phyloP scores from a whole-genome alignment of 2,113 vertebrate genomes.

The Tetraodon nigroviridis region DNA sequence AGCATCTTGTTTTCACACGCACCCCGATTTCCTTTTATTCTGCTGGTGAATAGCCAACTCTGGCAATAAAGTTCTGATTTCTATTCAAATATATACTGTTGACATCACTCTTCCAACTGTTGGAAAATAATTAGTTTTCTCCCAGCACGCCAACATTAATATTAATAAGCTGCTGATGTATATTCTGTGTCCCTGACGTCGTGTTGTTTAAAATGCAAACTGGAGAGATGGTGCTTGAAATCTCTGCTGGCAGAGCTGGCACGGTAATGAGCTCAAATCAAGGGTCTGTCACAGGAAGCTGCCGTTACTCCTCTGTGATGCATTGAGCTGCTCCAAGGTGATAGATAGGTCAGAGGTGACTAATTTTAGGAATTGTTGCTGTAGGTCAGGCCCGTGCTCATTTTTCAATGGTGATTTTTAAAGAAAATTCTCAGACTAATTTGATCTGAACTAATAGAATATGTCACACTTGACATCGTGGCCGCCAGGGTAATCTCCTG shows the following conservation, averaged over 20 bases:
- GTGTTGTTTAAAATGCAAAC: conserved; percentile 64
- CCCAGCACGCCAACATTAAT: conserved; percentile 65
- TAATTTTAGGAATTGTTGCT: conserved; percentile 58
- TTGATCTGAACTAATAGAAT: conserved; percentile 46
- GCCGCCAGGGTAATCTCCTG: conserved; percentile 7
- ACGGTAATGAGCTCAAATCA: conserved; percentile 70
- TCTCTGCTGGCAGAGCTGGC: conserved; percentile 62
- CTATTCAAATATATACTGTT: conserved; percentile 52
- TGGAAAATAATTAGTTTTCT: conserved; percentile 68
- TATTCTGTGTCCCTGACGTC: conserved; percentile 61
- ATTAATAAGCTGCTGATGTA: conserved; percentile 62
- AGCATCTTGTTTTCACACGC: conserved; percentile 37
- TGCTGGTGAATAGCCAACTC: conserved; percentile 16
- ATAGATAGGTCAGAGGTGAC: conserved; percentile 66
- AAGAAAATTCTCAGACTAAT: conserved; percentile 47
- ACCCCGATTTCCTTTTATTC: conserved; percentile 27
- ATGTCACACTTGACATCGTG: conserved; percentile 20
- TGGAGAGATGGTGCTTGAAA: conserved; percentile 62
- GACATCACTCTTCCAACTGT: conserved; percentile 50
- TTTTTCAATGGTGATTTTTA: conserved; percentile 41
- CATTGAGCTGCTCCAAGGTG: conserved; percentile 30
- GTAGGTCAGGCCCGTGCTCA: conserved; percentile 30
- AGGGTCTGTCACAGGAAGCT: conserved; percentile 55
- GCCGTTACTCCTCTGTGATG: conserved; percentile 48
- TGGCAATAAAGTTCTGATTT: conserved; percentile 38